Percentiles rank a stretch among this genome's conserved stretches.
Evolutionary conservation across 2,888 invertebrate species (phyloP).

Genomic region (Epistrophella euchroma): DNA sequence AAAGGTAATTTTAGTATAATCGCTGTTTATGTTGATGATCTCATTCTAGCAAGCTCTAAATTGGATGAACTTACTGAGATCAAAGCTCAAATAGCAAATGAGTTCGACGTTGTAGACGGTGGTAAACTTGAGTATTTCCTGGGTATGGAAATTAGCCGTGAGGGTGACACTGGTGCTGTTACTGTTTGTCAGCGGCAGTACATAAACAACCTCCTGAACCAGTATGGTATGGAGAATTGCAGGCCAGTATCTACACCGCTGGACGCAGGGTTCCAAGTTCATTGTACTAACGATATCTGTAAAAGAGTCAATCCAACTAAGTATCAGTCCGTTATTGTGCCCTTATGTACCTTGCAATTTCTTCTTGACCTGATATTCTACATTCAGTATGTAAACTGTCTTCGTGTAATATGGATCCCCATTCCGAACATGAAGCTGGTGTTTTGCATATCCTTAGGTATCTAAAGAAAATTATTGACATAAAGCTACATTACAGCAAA

Average conservation of each 20-base stretch:
- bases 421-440: background rate
- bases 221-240: too few relatives aligned
- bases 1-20: too few relatives aligned
- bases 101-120: background rate
- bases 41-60: too few relatives aligned
- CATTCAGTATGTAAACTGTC: background rate
- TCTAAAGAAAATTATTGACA: background rate
- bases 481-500: background rate
- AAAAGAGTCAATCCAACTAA: too few relatives aligned
- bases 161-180: background rate
- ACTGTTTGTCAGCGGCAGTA: slow-evolving; percentile 6
- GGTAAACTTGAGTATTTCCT: background rate
- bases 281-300: too few relatives aligned
- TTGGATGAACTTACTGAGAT: background rate
- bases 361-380: background rate
- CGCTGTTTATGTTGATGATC: too few relatives aligned
- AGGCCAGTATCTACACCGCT: too few relatives aligned
- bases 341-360: background rate
- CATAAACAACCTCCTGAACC: too few relatives aligned
- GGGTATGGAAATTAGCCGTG: background rate
- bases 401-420: background rate
- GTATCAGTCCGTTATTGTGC: too few relatives aligned
- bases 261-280: too few relatives aligned
- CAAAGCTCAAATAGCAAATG: background rate
- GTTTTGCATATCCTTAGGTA: background rate